phyloP scores from a whole-genome alignment of 1,140 invertebrate genomes.

The Euschistus heros region DNA sequence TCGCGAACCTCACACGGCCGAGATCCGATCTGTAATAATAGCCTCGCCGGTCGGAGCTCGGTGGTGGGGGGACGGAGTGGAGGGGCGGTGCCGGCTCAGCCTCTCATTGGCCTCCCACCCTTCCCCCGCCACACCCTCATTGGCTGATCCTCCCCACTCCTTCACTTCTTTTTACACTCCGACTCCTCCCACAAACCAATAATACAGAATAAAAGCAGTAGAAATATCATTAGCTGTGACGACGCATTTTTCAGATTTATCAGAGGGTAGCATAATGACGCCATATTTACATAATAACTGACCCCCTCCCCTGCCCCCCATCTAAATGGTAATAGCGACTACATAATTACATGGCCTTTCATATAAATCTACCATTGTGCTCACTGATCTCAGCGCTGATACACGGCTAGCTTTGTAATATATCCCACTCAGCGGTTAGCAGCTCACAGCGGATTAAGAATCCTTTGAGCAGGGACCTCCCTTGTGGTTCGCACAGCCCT shows the following conservation, averaged over 20 bases:
- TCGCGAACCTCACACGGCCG: slow-evolving; percentile 34
- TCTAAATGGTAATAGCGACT: slow-evolving; percentile 26
- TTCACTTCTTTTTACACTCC: slow-evolving; percentile 14
- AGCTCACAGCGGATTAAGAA: too few relatives aligned
- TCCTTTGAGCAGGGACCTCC: too few relatives aligned
- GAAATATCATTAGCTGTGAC: slow-evolving; percentile 28
- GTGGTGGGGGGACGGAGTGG: slow-evolving; percentile 7
- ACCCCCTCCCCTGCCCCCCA: slow-evolving; percentile 9
- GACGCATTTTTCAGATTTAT: slow-evolving; percentile 27
- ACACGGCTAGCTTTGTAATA: slow-evolving; percentile 9
- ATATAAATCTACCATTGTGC: slow-evolving; percentile 23
- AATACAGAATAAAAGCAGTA: slow-evolving; percentile 28
- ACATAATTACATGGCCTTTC: slow-evolving; percentile 24
- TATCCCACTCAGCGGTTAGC: slow-evolving; percentile 4
- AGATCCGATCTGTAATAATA: slow-evolving; percentile 34
- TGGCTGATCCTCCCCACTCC: slow-evolving; percentile 24
- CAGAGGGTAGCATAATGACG: slow-evolving; percentile 16
- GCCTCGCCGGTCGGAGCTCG: slow-evolving; percentile 30
- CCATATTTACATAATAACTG: slow-evolving; percentile 24
- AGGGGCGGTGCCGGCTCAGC: slow-evolving; percentile 24
- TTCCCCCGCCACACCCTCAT: slow-evolving; percentile 30
- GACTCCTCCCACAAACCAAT: slow-evolving; percentile 22
- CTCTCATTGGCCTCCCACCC: slow-evolving; percentile 29
- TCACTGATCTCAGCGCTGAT: not conserved
- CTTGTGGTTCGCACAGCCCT: too few relatives aligned